phyloP scores from a whole-genome alignment of 2,113 vertebrate species.

The Phainopepla nitens region DNA sequence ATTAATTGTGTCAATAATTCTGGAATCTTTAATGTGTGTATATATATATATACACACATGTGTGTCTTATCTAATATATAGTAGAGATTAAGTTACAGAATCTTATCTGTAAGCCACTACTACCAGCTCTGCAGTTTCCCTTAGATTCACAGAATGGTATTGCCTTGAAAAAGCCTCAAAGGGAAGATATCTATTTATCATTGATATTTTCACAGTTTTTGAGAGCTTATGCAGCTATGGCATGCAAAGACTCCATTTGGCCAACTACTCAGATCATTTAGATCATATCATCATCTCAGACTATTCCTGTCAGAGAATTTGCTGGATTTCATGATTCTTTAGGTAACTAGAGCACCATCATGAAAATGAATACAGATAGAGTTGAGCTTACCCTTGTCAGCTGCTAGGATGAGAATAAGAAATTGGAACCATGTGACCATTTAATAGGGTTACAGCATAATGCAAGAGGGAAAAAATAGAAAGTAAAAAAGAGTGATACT shows the following conservation, averaged over 20 bases:
- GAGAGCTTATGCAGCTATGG: neutral
- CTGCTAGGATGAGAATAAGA: neutral
- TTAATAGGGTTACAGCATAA: neutral
- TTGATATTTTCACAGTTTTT: neutral
- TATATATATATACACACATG: neutral
- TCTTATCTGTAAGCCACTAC: neutral
- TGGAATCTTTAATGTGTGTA: neutral
- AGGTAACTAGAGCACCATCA: neutral
- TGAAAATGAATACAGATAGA: neutral
- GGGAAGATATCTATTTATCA: neutral
- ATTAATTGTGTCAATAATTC: neutral
- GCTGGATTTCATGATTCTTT: neutral
- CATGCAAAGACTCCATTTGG: neutral
- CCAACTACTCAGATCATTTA: neutral
- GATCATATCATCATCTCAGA: too few species aligned
- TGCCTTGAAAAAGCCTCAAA: neutral
- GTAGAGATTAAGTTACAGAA: neutral
- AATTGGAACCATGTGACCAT: neutral
- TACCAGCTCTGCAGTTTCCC: neutral
- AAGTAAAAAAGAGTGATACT: neutral
- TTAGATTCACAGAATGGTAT: neutral
- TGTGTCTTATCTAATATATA: neutral
- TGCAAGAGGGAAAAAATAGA: neutral
- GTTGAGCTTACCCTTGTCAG: neutral
- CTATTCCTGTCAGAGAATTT: neutral